Conservation (phyloP, 2,888 invertebrate species). For the Diogma glabrata region DNA sequence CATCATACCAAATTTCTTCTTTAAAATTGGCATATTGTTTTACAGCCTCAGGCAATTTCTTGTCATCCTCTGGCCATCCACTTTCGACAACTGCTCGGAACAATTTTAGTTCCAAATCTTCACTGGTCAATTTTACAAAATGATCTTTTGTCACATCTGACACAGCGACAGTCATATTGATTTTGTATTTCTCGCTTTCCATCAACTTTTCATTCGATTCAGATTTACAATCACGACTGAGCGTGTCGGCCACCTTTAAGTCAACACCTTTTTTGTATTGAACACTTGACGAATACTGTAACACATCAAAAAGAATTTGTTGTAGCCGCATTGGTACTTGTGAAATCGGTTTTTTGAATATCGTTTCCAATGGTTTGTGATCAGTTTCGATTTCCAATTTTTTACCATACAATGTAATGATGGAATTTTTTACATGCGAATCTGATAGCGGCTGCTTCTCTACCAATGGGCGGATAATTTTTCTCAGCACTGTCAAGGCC, state of each 20-base stretch:
- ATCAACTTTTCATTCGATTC: too few relatives aligned
- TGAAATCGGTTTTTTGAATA: background rate
- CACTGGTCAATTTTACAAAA: background rate
- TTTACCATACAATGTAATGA: too few relatives aligned
- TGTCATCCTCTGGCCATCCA: too few relatives aligned
- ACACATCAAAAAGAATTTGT: too few relatives aligned
- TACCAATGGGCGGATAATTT: background rate
- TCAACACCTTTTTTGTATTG: too few relatives aligned
- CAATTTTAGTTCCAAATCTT: background rate
- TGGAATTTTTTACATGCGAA: background rate
- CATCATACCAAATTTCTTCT: slow-evolving; percentile 1
- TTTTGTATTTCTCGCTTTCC: too few relatives aligned
- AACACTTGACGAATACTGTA: too few relatives aligned
- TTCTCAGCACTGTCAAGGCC: background rate
- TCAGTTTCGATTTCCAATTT: background rate
- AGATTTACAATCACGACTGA: background rate
- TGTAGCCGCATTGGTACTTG: too few relatives aligned
- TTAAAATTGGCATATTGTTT: background rate
- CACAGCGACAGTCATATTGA: too few relatives aligned
- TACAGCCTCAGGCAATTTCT: too few relatives aligned
- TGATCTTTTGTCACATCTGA: background rate
- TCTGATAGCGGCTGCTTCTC: background rate
- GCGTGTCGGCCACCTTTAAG: background rate
- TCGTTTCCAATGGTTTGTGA: background rate
- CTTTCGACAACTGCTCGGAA: too few relatives aligned